Evolutionary conservation across 1,140 invertebrate species (phyloP).

Genomic region (Polypedilum vanderplanki): DNA sequence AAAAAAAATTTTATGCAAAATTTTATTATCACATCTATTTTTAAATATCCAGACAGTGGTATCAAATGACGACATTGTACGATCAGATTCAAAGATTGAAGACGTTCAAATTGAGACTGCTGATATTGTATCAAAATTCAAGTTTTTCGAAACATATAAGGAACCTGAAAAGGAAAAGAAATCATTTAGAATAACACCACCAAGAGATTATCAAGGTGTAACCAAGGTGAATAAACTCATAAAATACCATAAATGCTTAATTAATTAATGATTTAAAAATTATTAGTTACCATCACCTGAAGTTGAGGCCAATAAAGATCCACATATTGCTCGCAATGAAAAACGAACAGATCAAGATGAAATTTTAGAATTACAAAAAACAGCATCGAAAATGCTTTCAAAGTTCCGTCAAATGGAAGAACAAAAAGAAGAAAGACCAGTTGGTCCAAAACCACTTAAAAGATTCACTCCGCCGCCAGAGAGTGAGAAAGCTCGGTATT

Average conservation of each 20-base stretch:
- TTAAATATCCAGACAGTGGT: slow-evolving; percentile 36
- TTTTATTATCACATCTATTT: too few species aligned
- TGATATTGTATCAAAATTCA: slow-evolving; percentile 76
- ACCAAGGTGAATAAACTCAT: slow-evolving; percentile 48
- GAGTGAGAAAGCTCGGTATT: slow-evolving; percentile 36
- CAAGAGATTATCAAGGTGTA: slow-evolving; percentile 56
- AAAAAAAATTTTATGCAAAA: too few species aligned
- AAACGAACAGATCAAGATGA: slow-evolving; percentile 44
- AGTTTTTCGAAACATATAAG: slow-evolving; percentile 84
- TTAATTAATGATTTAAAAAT: slow-evolving; percentile 30
- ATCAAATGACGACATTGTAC: slow-evolving; percentile 60
- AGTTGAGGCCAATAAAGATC: slow-evolving; percentile 66
- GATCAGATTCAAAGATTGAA: slow-evolving; percentile 60
- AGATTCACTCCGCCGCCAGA: slow-evolving; percentile 82
- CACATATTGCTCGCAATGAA: slow-evolving; percentile 61
- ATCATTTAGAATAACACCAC: slow-evolving; percentile 78
- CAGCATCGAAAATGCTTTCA: slow-evolving; percentile 72
- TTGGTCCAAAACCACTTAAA: slow-evolving; percentile 71
- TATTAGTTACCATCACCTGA: slow-evolving; percentile 54
- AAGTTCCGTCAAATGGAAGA: slow-evolving; percentile 84
- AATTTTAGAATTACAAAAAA: slow-evolving; percentile 54
- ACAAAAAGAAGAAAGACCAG: slow-evolving; percentile 51
- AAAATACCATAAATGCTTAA: background rate
- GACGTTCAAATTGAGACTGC: slow-evolving; percentile 71
- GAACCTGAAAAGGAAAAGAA: slow-evolving; percentile 62